Evolutionary conservation across 2,113 vertebrate genomes (phyloP), one percentile per base, ranked within the genome.

Genomic region (Esox niger): DNA sequence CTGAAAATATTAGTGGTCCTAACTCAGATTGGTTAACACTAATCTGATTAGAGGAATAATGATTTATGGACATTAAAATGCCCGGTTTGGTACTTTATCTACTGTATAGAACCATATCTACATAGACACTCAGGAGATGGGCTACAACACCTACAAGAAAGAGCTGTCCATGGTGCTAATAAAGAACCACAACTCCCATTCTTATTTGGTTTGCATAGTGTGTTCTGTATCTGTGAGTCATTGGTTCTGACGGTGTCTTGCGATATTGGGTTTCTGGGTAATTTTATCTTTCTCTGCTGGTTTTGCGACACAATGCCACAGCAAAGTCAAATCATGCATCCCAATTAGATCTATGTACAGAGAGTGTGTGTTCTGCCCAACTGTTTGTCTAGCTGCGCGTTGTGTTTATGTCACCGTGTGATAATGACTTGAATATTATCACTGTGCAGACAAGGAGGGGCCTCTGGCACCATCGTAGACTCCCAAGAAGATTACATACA

Each of bases 1-100:
- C 56, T 30, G 57, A 68, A 74, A 76, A 70, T 80, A 70, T 74
- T 64, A 69, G 59, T 57, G 23, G 21, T 32, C 49, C 54, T 68
- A 60, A 38, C 62, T 68, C 62, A 62, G 46, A 71, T 52, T 47
- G 60, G 68, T 69, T 63, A 31, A 59, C 26, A 7, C 13, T 74
- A 49, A 71, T 73, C 65, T 69, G 46, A 32, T 73, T 63, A 58
- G 20, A 29, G 35, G 29, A 35, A 25, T 32, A 71, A 64, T 78
- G 78, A 68, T 66, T 63, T 70, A 26, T 66, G 71, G 60, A 68
- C 66, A 46, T 71, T 35, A 32, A 49, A n/a, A 62, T 46, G 49
- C 60, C 69, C 64, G 69, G 60, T 70, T 68, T 68, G 35, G 25
- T 27, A 46, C 26, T 25, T 10, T 46, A 31, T 64, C n/a, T 52